Percentiles rank a stretch among this genome's conserved stretches.
These are phyloP conservation scores for Leptura quadrifasciata DNA, from an alignment of 2,888 invertebrate genomes.

Conservation along the genomic window DNA sequence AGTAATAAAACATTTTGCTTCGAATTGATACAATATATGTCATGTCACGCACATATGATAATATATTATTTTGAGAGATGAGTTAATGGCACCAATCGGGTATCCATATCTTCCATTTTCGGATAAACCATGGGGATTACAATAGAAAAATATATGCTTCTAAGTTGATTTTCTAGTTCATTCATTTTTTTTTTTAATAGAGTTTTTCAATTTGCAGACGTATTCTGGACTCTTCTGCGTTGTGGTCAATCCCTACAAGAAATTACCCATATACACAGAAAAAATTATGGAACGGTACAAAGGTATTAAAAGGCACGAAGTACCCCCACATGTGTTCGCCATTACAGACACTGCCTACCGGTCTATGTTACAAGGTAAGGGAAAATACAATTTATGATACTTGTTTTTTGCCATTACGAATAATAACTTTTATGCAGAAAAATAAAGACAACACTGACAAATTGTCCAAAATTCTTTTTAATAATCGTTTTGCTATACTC, in stretches of 20 bases:
- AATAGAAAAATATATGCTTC: not conserved
- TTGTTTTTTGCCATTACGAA: too few species aligned
- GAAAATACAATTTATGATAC: not conserved
- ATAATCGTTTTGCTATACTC: too few species aligned
- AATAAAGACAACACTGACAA: too few species aligned
- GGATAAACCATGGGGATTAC: not conserved
- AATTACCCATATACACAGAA: constrained; percentile 99
- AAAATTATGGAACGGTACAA: constrained; percentile 99
- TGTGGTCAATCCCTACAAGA: constrained; percentile 99
- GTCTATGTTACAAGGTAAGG: constrained; percentile 97
- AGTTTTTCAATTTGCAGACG: constrained; percentile 83
- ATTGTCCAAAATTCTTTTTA: too few species aligned
- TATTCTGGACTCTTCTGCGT: constrained; percentile 99
- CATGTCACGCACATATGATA: too few species aligned
- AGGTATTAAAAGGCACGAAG: constrained; percentile 99
- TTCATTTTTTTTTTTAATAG: constrained; percentile 8
- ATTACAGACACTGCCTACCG: constrained; percentile 99
- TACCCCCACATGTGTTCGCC: constrained; percentile 99
- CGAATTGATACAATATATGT: too few species aligned
- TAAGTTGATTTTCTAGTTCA: not conserved
- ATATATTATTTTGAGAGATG: not conserved
- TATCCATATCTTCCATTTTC: not conserved
- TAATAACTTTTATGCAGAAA: too few species aligned
- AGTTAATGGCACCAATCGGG: not conserved
- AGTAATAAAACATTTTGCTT: too few species aligned